Percentiles rank a stretch among this genome's conserved stretches.
phyloP scores from a whole-genome alignment of 2,888 invertebrate genomes.

The Calameuta idolon region DNA sequence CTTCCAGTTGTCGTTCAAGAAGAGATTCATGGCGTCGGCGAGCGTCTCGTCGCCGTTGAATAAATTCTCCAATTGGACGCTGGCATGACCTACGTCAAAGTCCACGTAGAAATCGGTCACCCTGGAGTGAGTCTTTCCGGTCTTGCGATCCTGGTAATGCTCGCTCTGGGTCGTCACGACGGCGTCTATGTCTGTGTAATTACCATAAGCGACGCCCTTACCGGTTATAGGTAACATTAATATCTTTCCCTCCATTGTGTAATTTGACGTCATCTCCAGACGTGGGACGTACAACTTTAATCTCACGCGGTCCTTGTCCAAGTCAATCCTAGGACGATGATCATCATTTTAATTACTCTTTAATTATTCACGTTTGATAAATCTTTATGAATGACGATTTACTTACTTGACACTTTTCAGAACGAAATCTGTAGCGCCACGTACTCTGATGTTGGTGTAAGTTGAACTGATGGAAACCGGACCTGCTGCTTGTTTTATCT shows the following conservation, averaged over 20 bases:
- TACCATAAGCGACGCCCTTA: conserved; percentile 75
- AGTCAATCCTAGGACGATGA: conserved; percentile 68
- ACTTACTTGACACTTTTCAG: conserved; percentile 77
- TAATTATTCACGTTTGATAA: neutral
- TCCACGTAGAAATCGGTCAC: conserved; percentile 76
- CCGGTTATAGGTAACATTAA: conserved; percentile 81
- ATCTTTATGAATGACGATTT: conserved; percentile 11
- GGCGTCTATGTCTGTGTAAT: conserved; percentile 78
- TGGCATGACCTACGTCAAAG: conserved; percentile 76
- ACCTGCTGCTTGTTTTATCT: conserved; percentile 77
- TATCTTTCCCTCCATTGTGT: conserved; percentile 77
- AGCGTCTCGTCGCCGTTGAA: conserved; percentile 75
- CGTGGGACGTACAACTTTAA: conserved; percentile 76
- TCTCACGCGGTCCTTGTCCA: conserved; percentile 71
- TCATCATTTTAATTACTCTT: neutral
- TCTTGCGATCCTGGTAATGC: conserved; percentile 64
- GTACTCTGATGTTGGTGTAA: conserved; percentile 74
- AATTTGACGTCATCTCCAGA: conserved; percentile 74
- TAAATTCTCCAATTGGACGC: conserved; percentile 77
- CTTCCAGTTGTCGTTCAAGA: conserved; percentile 84
- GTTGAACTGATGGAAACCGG: conserved; percentile 78
- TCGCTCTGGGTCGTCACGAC: conserved; percentile 74
- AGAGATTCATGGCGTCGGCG: conserved; percentile 80
- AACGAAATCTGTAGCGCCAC: conserved; percentile 74
- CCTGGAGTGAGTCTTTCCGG: conserved; percentile 67